Evolutionary conservation across 2,113 vertebrate species (phyloP), one percentile per base, ranked within the genome.

Genomic region (Sceloporus undulatus): DNA sequence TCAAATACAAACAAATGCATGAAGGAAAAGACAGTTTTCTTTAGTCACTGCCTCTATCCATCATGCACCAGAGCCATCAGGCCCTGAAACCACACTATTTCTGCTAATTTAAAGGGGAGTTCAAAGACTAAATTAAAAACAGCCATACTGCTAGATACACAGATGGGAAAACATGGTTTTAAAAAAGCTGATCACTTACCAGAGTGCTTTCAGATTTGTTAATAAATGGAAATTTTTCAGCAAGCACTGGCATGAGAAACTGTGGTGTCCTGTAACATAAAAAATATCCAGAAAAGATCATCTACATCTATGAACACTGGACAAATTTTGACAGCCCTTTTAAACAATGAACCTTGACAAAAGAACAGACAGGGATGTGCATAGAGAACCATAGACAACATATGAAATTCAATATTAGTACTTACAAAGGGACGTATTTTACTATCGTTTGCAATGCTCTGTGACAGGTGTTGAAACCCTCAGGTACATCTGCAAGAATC

Each of bases 381-480:
- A 34, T 34, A 34, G 34, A 34, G 34, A 34, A 84, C 8, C 85
- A 74, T 38, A 78, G 14, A 14, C 76, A 85, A 42, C 85, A 85
- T 70, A 9, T 9, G 19, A 81, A 2, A 42, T 5, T 78, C 85
- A 86, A 2, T 3, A 82, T 70, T 1, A 38, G 92, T 93, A 98
- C 99, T 98, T 97, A 99, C 99, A 98, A 98, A 93, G 99, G 99
- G 85, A 99, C 99, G 0, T 98, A 99, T 98, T 95, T 97, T 86
- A 96, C 92, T 94, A 99, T 98, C 89, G 98, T 96, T 92, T 99
- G 98, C 90, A 99, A 81, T 0, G 98, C 98, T 95, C 98, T 98
- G 29, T 99, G 99, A 95, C 98, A 98, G 0, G 96, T 98, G 82
- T 97, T 91, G 29, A 99, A 99, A 93, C 94, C 97, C 91, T 95